phyloP scores from a whole-genome alignment of 2,797 vertebrate genomes.

The Enteromius paludinosus region DNA sequence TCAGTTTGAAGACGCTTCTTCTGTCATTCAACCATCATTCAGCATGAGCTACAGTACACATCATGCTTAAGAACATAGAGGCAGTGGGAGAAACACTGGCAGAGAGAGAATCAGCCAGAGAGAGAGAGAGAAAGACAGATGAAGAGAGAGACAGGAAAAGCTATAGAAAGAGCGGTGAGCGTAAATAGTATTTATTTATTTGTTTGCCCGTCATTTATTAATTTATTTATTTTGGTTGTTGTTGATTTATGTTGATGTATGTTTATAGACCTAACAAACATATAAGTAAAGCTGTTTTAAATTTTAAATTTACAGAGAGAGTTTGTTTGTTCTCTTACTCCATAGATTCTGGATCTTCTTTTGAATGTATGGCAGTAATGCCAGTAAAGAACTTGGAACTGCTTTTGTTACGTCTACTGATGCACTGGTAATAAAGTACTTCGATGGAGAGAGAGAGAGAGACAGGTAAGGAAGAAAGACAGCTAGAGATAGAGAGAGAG shows the following conservation, averaged over 20 bases:
- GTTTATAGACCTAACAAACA: too few relatives aligned
- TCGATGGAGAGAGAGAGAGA: neutral
- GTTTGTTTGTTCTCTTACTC: too few relatives aligned
- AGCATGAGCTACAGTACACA: slow-evolving; percentile 17
- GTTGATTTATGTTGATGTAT: too few relatives aligned
- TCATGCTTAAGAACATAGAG: neutral
- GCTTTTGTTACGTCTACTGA: neutral
- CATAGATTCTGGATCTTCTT: too few relatives aligned
- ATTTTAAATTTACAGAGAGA: too few relatives aligned
- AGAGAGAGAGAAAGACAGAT: neutral
- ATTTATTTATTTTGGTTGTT: too few relatives aligned
- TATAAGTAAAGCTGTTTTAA: too few relatives aligned
- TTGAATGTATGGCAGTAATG: neutral
- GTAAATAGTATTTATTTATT: neutral
- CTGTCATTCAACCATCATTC: slow-evolving; percentile 29
- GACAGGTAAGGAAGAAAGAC: neutral
- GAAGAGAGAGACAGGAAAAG: slow-evolving; percentile 18
- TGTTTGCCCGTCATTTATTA: too few relatives aligned
- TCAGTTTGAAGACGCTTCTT: slow-evolving; percentile 42
- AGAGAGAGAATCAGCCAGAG: slow-evolving; percentile 5
- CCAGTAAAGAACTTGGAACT: neutral
- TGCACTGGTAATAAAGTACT: neutral
- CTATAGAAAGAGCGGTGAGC: neutral
- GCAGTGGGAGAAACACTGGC: slow-evolving; percentile 4
- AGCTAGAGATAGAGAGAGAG: neutral